These are phyloP conservation scores for Cephalopholis sonnerati DNA, from an alignment of 2,113 vertebrate species.

Conservation along the genomic window DNA sequence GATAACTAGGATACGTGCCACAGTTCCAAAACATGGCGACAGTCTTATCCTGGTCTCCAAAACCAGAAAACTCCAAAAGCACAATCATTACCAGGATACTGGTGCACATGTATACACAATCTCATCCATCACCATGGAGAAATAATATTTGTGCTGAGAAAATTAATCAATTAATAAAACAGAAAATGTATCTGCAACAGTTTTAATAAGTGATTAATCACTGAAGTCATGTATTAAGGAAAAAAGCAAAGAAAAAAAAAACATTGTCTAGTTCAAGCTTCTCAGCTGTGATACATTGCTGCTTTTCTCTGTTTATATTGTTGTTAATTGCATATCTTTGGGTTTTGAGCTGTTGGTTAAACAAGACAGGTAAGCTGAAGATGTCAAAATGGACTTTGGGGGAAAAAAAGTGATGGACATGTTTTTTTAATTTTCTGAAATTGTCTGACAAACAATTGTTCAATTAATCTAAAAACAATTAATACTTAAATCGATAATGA, in stretches of 20 bases:
- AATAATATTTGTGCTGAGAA: not conserved
- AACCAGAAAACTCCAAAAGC: too few relatives aligned
- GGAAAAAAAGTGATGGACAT: too few relatives aligned
- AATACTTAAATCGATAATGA: not conserved
- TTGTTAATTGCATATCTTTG: not conserved
- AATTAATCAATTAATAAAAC: not conserved
- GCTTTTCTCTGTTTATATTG: not conserved
- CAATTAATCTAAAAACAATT: not conserved
- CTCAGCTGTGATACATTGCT: not conserved
- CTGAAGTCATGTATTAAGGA: not conserved
- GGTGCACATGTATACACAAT: not conserved
- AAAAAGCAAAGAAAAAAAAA: not conserved
- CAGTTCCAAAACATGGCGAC: not conserved
- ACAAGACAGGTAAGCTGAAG: not conserved
- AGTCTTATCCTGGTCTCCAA: too few relatives aligned
- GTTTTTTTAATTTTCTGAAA: not conserved
- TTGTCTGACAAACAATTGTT: not conserved
- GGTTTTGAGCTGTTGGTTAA: not conserved
- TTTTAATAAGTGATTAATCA: not conserved
- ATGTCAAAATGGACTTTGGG: not conserved
- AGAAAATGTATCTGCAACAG: too few relatives aligned
- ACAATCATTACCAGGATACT: not conserved
- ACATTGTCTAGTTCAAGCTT: not conserved
- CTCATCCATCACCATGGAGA: not conserved
- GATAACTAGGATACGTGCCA: not conserved